These are phyloP conservation scores for Brachyopa scutellaris DNA, from an alignment of 2,888 invertebrate species.

Conservation along the genomic window DNA sequence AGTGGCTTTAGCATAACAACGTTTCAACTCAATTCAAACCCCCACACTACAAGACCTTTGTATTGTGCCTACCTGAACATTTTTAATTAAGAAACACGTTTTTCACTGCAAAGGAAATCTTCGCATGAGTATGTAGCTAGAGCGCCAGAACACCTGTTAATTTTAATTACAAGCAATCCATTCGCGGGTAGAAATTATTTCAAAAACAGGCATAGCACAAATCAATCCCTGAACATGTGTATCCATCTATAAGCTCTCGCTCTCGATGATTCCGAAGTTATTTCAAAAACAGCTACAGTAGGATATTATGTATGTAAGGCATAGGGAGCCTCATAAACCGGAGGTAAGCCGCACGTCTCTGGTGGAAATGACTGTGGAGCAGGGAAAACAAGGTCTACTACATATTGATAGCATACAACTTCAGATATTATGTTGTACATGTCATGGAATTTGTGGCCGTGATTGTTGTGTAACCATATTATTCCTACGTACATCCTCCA, in stretches of 20 bases:
- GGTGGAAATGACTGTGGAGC: conserved; percentile 1
- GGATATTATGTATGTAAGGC: not conserved
- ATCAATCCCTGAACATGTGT: conserved; percentile 48
- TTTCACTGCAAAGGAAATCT: conserved; percentile 36
- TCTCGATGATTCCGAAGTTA: conserved; percentile 24
- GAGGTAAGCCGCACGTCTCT: conserved; percentile 40
- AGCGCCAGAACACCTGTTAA: conserved; percentile 54
- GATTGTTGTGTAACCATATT: conserved; percentile 37
- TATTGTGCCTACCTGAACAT: conserved; percentile 12
- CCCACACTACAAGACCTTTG: conserved; percentile 17
- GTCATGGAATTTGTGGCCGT: conserved; percentile 9
- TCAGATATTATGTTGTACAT: not conserved
- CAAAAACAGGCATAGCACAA: conserved; percentile 34
- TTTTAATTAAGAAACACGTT: conserved; percentile 56
- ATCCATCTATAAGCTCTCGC: conserved; percentile 2
- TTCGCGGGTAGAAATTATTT: conserved; percentile 58
- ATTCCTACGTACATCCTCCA: not conserved
- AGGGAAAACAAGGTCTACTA: conserved; percentile 16
- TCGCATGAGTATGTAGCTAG: conserved; percentile 33
- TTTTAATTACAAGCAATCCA: conserved; percentile 59
- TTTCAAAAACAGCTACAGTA: conserved; percentile 43
- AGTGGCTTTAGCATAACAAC: conserved; percentile 2
- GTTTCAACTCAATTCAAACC: conserved; percentile 12
- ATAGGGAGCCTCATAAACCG: conserved; percentile 8
- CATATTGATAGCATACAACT: conserved; percentile 35